Conservation (phyloP, 2,113 vertebrate genomes). For the Centropus unirufus region DNA sequence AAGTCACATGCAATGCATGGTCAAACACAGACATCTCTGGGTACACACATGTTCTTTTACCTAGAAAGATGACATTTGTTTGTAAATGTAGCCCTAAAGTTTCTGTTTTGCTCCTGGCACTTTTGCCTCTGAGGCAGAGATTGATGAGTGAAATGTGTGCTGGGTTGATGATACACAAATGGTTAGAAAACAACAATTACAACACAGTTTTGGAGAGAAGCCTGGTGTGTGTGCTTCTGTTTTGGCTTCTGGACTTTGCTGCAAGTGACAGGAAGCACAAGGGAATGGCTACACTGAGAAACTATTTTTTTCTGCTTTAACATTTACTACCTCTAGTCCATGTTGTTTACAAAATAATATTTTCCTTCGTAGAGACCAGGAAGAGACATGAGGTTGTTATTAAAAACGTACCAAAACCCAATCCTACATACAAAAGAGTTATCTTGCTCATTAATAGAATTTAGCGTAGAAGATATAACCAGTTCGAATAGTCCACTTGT, state of each 20-base stretch:
- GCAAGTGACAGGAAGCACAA: not conserved
- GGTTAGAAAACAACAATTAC: accelerated
- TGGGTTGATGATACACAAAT: not conserved
- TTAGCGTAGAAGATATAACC: not conserved
- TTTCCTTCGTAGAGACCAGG: not conserved
- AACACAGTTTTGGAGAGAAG: not conserved
- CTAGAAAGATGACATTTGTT: not conserved
- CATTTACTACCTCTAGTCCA: not conserved
- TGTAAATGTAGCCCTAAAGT: not conserved
- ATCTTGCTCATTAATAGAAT: not conserved
- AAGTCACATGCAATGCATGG: not conserved
- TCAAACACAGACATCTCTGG: not conserved
- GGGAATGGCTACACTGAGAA: not conserved
- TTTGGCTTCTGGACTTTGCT: not conserved
- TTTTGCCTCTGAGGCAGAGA: not conserved
- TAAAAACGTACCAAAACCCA: not conserved
- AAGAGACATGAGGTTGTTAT: not conserved
- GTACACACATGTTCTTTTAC: accelerated
- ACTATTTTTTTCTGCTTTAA: not conserved
- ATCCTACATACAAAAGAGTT: not conserved
- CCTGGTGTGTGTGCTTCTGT: not conserved
- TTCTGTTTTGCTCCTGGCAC: not conserved
- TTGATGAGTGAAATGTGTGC: not conserved
- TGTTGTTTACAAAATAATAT: not conserved
- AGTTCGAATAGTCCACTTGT: not conserved